These are phyloP conservation scores for Drosophila burlai DNA, from an alignment of 1,140 invertebrate species.

Conservation along the genomic window DNA sequence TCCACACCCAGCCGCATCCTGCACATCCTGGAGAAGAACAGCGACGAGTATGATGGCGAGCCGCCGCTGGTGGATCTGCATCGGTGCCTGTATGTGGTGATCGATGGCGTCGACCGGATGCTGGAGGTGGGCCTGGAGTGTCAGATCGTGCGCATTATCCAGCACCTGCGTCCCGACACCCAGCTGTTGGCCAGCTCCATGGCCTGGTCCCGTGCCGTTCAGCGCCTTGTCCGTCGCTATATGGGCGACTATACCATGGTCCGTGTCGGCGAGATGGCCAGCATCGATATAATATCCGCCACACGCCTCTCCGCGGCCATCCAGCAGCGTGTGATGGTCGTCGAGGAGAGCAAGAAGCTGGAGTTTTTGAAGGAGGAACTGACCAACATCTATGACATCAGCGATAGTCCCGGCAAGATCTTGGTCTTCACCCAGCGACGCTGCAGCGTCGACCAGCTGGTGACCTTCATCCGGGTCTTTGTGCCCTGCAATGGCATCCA, in stretches of 20 bases:
- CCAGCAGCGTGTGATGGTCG: constrained; percentile 1
- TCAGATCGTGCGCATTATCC: constrained; percentile 86
- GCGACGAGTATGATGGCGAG: constrained; percentile 85
- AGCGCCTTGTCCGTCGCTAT: constrained; percentile 8
- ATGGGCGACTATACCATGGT: constrained; percentile 16
- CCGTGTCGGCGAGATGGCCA: neutral
- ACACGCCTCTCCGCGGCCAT: neutral
- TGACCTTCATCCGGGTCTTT: neutral
- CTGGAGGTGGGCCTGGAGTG: constrained; percentile 99
- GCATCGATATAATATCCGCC: neutral
- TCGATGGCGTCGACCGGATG: constrained; percentile 99
- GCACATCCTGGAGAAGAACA: constrained; percentile 93
- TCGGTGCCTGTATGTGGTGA: constrained; percentile 95
- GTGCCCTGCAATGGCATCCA: constrained; percentile 93
- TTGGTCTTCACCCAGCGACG: constrained; percentile 19
- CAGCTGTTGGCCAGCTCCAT: constrained; percentile 99
- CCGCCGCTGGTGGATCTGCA: constrained; percentile 89
- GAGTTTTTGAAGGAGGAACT: neutral
- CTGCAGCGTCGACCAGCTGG: constrained; percentile 1
- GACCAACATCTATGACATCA: constrained; percentile 3
- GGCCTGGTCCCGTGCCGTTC: constrained; percentile 98
- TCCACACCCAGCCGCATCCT: constrained; percentile 97
- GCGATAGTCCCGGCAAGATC: constrained; percentile 19
- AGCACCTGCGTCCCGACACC: constrained; percentile 95
- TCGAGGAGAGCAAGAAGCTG: neutral